phyloP scores from a whole-genome alignment of 2,113 vertebrate species.

The Lipotes vexillifer region DNA sequence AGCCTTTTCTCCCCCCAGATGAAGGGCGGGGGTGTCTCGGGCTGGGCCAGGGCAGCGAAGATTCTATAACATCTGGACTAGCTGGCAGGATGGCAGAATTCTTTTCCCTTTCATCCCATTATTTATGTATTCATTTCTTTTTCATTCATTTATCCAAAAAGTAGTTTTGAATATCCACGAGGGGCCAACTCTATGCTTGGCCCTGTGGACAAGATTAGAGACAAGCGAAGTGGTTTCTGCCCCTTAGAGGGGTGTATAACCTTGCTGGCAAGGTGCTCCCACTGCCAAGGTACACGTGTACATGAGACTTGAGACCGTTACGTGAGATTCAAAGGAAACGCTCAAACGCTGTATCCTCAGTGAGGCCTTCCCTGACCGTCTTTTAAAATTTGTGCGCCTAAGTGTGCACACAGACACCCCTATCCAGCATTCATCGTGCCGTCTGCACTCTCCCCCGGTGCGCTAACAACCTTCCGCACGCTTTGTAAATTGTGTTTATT shows the following conservation, averaged over 20 bases:
- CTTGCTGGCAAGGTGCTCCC: neutral
- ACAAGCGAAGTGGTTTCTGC: neutral
- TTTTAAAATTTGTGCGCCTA: neutral
- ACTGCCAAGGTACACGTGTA: accelerated
- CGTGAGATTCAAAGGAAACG: neutral
- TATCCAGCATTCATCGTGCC: neutral
- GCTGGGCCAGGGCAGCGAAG: neutral
- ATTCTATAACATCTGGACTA: neutral
- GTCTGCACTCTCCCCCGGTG: neutral
- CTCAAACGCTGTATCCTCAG: neutral
- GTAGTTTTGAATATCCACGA: neutral
- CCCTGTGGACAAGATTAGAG: neutral
- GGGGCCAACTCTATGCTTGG: neutral
- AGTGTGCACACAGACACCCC: accelerated
- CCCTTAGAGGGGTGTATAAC: neutral
- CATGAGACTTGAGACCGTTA: neutral
- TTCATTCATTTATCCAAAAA: neutral
- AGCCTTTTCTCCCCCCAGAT: neutral
- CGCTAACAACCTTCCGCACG: neutral
- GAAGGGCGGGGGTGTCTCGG: neutral
- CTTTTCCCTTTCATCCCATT: neutral
- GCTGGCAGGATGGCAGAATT: accelerated
- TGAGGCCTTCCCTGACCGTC: neutral
- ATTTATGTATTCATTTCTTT: neutral
- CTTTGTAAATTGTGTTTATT: neutral